These are phyloP conservation scores for Lordiphosa fenestrarum DNA, from an alignment of 2,888 invertebrate genomes.

Conservation along the genomic window DNA sequence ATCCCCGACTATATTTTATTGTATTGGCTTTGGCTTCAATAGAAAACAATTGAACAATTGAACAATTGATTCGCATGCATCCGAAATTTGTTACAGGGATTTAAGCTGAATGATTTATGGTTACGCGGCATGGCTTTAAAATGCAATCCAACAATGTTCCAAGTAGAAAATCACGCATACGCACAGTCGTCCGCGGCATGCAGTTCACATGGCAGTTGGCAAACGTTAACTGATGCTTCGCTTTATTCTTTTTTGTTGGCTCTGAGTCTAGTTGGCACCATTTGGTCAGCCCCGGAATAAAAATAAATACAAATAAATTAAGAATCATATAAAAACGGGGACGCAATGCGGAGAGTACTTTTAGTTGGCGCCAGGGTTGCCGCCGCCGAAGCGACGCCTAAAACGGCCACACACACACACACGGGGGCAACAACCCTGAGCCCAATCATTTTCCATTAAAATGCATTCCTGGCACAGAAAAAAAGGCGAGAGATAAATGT, in stretches of 20 bases:
- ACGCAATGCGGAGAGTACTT: conserved; percentile 58
- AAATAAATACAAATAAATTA: conserved; percentile 58
- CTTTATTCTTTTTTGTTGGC: conserved; percentile 34
- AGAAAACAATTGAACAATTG: conserved; percentile 70
- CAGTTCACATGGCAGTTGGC: conserved; percentile 62
- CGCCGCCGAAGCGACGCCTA: conserved; percentile 48
- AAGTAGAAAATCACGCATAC: conserved; percentile 50
- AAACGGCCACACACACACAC: background rate
- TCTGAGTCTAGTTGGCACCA: conserved; percentile 67
- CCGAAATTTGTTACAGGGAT: conserved; percentile 65
- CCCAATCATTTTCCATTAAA: conserved; percentile 48
- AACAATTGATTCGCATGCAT: conserved; percentile 70
- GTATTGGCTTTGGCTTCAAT: conserved; percentile 43
- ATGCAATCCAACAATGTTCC: conserved; percentile 9
- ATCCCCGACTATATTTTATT: conserved; percentile 48
- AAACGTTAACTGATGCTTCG: conserved; percentile 46
- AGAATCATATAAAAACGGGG: conserved; percentile 65
- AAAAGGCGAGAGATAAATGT: conserved; percentile 50
- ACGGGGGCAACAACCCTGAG: conserved; percentile 57
- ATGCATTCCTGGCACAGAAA: conserved; percentile 35
- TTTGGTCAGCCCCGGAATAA: conserved; percentile 55
- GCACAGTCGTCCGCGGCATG: conserved; percentile 46
- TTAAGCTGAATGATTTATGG: conserved; percentile 67
- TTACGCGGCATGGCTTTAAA: conserved; percentile 35
- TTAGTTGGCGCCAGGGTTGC: conserved; percentile 55